phyloP scores from a whole-genome alignment of 1,140 invertebrate species.

The Whitmania pigra region DNA sequence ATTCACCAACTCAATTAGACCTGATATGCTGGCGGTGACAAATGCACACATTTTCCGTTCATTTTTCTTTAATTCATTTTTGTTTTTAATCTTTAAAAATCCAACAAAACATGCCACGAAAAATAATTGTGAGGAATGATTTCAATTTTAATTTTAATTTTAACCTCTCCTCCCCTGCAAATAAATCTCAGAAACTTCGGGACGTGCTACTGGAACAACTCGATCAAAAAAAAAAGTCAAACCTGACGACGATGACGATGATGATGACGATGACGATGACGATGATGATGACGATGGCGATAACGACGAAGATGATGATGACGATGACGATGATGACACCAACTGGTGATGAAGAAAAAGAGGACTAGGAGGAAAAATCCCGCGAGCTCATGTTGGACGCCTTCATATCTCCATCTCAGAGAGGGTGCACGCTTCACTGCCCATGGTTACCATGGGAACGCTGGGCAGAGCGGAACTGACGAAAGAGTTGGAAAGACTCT shows the following conservation, averaged over 20 bases:
- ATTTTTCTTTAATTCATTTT: no score
- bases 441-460: not conserved
- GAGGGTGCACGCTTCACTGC: not conserved
- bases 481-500: not conserved
- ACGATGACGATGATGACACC: conserved; percentile 17
- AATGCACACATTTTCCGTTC: no score
- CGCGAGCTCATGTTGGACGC: no score
- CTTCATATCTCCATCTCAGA: not conserved
- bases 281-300: conserved; percentile 17
- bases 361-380: not conserved
- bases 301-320: conserved; percentile 1
- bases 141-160: no score
- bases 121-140: no score
- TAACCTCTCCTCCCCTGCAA: no score
- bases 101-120: no score
- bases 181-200: no score
- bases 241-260: conserved; percentile 17
- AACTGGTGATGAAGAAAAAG: no score
- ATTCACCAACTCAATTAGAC: no score
- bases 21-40: no score
- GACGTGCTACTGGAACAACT: not conserved
- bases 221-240: not conserved
- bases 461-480: not conserved
- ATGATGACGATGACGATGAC: conserved; percentile 19
- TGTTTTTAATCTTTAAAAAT: no score